Evolutionary conservation across 2,888 invertebrate genomes (phyloP), one percentile per base, ranked within the genome.

Genomic region (Agrotis segetum): DNA sequence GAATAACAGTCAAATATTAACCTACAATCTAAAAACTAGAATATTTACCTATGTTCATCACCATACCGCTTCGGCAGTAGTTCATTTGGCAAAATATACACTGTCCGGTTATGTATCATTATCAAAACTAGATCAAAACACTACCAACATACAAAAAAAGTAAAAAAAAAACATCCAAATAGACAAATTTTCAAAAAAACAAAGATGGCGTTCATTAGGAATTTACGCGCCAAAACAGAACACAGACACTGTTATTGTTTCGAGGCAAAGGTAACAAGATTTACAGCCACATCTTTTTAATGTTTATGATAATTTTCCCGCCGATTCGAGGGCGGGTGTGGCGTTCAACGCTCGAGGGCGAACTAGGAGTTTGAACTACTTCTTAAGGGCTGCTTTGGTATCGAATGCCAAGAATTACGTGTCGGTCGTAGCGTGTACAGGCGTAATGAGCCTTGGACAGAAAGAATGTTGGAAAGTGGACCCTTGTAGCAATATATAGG

Each of bases 41-140:
- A 74, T 71, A 65, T 87, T 92, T 95, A 96, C 95, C 96, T 95
- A 83, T 88, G 89, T 61, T 92, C 90, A 85, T 92, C 92, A 82
- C 90, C 93, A 86, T 96, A 96, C 84, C 96, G 92, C 90, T 94
- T 96, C 85, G 96, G 96, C 74, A 96, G 88, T 49, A 96, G 88
- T 88, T 96, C 96, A 75, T 96, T 96, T 85, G 96, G 96, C 89
- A 96, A 90, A 80, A 96, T 96, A 85, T 95, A 96, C 77, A 96
- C 96, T 61, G 96, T 95, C 71, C 95, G 90, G 75, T 96, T 96
- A 83, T 95, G 94, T 85, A 95, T 92, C 95, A 96, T 96, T 83
- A 83, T 92, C 70, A 65, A 77, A 76, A 79, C 68, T 67, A 65
- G 67, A 77, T 50, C n/a, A 60, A 76, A 67, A 72, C 67, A 56